Percentiles rank a stretch among this genome's conserved stretches.
These are phyloP conservation scores for Chromis chromis DNA, from an alignment of 2,797 vertebrate species.

Conservation along the genomic window DNA sequence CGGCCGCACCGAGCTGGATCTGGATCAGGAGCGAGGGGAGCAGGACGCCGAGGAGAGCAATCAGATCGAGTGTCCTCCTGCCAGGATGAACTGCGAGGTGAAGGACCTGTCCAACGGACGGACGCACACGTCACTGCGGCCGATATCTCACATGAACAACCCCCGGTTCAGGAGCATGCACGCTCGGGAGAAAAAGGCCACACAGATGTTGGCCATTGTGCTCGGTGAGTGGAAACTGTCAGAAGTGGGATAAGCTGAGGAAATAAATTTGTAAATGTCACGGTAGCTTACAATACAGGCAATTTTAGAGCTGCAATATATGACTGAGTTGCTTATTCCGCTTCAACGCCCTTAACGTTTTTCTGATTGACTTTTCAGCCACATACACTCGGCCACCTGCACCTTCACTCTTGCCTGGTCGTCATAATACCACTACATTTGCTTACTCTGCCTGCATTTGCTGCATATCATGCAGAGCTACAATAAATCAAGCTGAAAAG, in stretches of 20 bases:
- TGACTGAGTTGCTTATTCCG: background rate
- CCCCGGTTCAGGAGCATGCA: slow-evolving; percentile 87
- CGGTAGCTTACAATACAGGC: background rate
- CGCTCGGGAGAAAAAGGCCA: slow-evolving; percentile 93
- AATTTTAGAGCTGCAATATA: slow-evolving; percentile 15
- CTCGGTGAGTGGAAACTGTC: slow-evolving; percentile 87
- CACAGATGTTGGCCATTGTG: slow-evolving; percentile 95
- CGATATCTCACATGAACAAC: slow-evolving; percentile 58
- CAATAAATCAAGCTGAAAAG: slow-evolving; percentile 59
- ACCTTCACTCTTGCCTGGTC: background rate
- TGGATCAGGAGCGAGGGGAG: slow-evolving; percentile 65
- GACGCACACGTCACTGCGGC: slow-evolving; percentile 85
- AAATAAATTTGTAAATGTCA: slow-evolving; percentile 51
- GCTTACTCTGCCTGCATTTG: background rate
- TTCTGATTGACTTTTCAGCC: slow-evolving; percentile 5
- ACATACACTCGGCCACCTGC: background rate
- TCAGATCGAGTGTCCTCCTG: slow-evolving; percentile 58
- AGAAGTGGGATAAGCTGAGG: slow-evolving; percentile 18
- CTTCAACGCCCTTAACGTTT: slow-evolving; percentile 16
- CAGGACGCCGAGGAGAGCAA: slow-evolving; percentile 49
- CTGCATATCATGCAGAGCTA: slow-evolving; percentile 39
- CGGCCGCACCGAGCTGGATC: slow-evolving; percentile 74
- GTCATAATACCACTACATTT: slow-evolving; percentile 16
- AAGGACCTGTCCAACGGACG: slow-evolving; percentile 88
- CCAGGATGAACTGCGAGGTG: slow-evolving; percentile 85